These are phyloP conservation scores for Hylomyscus alleni DNA, from an alignment of 2,797 vertebrate species.

Conservation along the genomic window DNA sequence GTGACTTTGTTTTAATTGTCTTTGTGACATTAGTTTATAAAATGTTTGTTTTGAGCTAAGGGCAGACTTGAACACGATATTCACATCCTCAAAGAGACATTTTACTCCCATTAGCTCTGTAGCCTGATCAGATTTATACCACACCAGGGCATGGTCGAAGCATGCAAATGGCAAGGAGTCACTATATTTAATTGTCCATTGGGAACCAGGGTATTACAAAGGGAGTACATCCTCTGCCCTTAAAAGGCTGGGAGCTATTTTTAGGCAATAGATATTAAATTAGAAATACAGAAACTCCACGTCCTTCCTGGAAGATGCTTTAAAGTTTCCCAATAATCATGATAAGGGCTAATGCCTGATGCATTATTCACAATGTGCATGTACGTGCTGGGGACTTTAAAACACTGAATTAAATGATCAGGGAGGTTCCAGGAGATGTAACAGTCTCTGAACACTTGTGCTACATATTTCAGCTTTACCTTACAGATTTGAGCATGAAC, in stretches of 20 bases:
- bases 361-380: constrained; percentile 80
- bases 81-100: background rate
- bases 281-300: constrained; percentile 66
- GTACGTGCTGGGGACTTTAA: constrained; percentile 45
- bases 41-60: background rate
- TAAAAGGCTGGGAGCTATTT: constrained; percentile 73
- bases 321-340: constrained; percentile 70
- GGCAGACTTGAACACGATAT: background rate
- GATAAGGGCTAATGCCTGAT: constrained; percentile 77
- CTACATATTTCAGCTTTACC: constrained; percentile 57
- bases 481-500: constrained; percentile 64
- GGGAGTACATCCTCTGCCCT: constrained; percentile 48
- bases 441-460: constrained; percentile 57
- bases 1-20: background rate
- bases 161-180: background rate
- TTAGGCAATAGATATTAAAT: constrained; percentile 65
- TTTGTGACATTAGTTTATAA: background rate
- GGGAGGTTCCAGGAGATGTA: constrained; percentile 40
- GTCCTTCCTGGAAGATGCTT: constrained; percentile 74
- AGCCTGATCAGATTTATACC: constrained; percentile 65
- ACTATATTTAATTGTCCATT: background rate
- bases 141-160: constrained; percentile 37
- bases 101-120: constrained; percentile 12
- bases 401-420: constrained; percentile 60
- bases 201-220: constrained; percentile 60